Base-by-base conservation (phyloP, 1,140 invertebrate species). In the Arctopsyche grandis region DNA sequence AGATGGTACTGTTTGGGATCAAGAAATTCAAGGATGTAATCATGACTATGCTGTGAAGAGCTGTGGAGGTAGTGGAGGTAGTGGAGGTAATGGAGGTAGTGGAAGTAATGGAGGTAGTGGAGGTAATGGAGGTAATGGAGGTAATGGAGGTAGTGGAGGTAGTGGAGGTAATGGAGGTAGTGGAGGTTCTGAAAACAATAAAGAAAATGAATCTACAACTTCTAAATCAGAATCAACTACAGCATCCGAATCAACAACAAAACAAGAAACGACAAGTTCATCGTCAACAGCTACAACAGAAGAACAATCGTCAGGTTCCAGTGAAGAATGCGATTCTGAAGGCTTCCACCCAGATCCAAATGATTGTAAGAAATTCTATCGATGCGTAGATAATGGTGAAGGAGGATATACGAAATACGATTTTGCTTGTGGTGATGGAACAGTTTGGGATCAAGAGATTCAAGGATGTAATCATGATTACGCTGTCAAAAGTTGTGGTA, bases 331-430 rank as follows among this genome's bases (percentile, higher is more conserved):
- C 84, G 77, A 84, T 73, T 76, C 85, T 79, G 90, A 91, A 83
- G 88, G 88, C 26, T 92, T 91, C 82, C 84, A 89, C 79, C 84
- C 86, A 0, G 83, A 78, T 78, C 73, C 80, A 83, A 79, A 83
- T 79, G 75, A 85, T 79, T 83, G 82, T 70, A 83, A 79, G 46
- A 90, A 90, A 79, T 93, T 93, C 79, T 92, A 91, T 83, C 85
- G 91, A 38, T 93, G 92, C 82, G 91, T 91, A 0, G 88, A 91
- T 81, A 87, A 90, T 78, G 89, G 88, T 29, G 84, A 88, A 78
- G 88, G 88, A 3, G 87, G 87, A 44, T 91, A 86, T 74, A 87
- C 82, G 22, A 90, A 88, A 83, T 90, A 91, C 81, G 86, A 91
- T 58, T 92, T 91, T 84, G 86, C 83, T 7, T 92, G 91, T 83